Conservation (phyloP, 1,140 invertebrate species). For the Anoplolepis gracilipes region DNA sequence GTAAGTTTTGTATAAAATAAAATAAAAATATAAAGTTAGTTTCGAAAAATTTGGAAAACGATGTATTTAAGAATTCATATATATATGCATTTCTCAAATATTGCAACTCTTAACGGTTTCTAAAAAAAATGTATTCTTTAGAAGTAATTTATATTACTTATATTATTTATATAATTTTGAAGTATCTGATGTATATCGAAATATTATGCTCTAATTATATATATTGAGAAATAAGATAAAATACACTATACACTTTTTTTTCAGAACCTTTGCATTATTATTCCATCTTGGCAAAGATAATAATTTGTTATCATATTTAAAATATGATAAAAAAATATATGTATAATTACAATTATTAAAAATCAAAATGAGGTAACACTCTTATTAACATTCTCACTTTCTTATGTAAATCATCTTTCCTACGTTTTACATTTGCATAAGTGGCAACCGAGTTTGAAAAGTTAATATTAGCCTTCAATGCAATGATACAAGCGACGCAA, state of each 20-base stretch:
- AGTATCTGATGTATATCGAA: background rate
- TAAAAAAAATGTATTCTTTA: background rate
- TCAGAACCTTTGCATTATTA: background rate
- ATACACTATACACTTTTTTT: background rate
- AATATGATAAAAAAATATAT: background rate
- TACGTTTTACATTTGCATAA: constrained; percentile 28
- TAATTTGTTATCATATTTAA: background rate
- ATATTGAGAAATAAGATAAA: background rate
- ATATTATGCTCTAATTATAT: background rate
- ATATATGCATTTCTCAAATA: background rate
- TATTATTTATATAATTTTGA: no score
- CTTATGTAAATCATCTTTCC: constrained; percentile 5
- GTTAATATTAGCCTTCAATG: constrained; percentile 14
- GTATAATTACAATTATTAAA: background rate
- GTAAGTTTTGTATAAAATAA: no score
- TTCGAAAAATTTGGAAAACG: background rate
- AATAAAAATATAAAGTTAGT: background rate
- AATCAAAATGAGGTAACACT: background rate
- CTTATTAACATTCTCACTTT: background rate
- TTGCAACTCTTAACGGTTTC: no score
- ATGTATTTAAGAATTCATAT: background rate
- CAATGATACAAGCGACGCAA: background rate
- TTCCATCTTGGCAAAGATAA: background rate
- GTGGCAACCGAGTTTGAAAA: constrained; percentile 7
- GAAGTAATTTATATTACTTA: background rate